Conservation (phyloP, 2,797 vertebrate species). For the Gallinago solitaria region DNA sequence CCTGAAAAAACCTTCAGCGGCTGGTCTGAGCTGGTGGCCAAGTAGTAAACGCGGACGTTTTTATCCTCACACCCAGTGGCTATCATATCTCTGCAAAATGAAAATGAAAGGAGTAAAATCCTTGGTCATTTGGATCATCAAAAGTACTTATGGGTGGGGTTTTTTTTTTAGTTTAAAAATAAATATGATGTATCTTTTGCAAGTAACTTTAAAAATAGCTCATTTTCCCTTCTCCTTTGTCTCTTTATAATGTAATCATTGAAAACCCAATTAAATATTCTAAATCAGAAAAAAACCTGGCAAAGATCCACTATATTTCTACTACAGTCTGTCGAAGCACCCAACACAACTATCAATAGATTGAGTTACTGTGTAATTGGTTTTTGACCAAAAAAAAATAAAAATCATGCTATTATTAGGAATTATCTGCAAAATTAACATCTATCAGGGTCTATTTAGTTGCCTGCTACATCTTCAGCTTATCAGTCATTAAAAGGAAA, state of each 20-base stretch:
- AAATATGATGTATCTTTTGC: neutral
- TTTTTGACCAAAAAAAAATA: neutral
- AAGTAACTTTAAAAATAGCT: neutral
- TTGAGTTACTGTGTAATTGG: neutral
- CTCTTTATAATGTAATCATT: neutral
- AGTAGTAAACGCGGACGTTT: slow-evolving; percentile 93
- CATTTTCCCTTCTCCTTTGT: neutral
- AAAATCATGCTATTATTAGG: neutral
- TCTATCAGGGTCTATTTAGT: neutral
- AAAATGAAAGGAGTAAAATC: neutral
- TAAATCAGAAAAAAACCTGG: neutral
- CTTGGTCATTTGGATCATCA: neutral
- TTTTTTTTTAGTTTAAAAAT: neutral
- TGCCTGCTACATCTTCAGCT: neutral
- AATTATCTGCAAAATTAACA: neutral
- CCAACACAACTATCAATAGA: neutral
- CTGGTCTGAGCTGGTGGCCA: slow-evolving; percentile 95
- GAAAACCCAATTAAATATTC: neutral
- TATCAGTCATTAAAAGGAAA: neutral
- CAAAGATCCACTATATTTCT: neutral
- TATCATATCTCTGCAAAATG: slow-evolving; percentile 91
- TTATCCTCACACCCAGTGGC: slow-evolving; percentile 97
- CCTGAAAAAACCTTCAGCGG: slow-evolving; percentile 94
- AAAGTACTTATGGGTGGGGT: neutral
- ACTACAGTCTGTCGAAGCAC: neutral